Evolutionary conservation across 2,797 vertebrate species (phyloP), one percentile per base, ranked within the genome.

Genomic region (Babyrousa celebensis): DNA sequence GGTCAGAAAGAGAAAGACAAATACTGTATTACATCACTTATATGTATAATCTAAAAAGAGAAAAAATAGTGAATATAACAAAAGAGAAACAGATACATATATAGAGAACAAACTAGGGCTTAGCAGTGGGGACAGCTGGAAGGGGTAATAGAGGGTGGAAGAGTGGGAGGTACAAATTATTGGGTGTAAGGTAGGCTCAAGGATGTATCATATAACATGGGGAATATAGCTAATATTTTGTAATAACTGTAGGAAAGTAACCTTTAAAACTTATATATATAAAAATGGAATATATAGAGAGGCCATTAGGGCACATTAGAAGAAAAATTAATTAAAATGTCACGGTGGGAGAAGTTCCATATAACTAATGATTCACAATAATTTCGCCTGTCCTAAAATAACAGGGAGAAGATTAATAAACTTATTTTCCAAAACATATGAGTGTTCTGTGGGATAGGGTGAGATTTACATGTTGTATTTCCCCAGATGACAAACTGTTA

Each of bases 321-420:
- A 77, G 32, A 75, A 91, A 86, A 77, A 72, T 43, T 94, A 65
- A 88, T 83, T 94, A 85, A 90, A 94, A 79, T 84, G 83, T 60
- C 74, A 63, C 10, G 18, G 54, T 89, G 65, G 89, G 72, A 91
- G 36, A 65, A 92, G 21, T 21, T 75, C 12, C 23, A 54, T 32
- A 89, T 79, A 86, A 70, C 21, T 40, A 94, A 36, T 65, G 93
- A 97, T 71, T 96, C 90, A 95, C 40, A 87, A 23, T 65, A 77
- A 71, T 86, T 91, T 87, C 75, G 40, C 32, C 29, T 80, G 68
- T 87, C 84, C 86, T 96, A 86, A 96, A 97, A 96, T 96, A 97
- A 62, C 88, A 36, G 10, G 17, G 17, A 20, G 78, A 89, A 52
- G 32, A 91, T 80, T 91, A 89, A 85, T 16, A 85, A 62, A 75